Base-by-base conservation (phyloP, 2,888 invertebrate species). In the Mythimna vitellina region DNA sequence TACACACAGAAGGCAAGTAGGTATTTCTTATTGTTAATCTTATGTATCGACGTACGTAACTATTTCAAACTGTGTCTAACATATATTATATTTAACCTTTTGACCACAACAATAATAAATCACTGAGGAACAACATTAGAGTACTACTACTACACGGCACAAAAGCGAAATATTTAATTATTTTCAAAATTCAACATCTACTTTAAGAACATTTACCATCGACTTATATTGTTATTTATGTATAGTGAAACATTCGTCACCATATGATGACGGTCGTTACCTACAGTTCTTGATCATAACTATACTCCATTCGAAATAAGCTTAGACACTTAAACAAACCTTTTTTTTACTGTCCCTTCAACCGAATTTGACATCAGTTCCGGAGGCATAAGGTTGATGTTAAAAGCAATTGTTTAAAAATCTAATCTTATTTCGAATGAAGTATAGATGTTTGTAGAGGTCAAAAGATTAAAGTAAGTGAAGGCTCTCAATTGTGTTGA, bases 391-490 rank as follows among this genome's bases (percentile, higher is more conserved):
- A 35, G 35, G 35, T 2, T 42, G 4, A 42, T 12, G 4, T 42
- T 42, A 42, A 42, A 42, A 38, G 38, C 38, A 38, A 38, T 42
- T 42, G 12, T 12, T 9, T 10, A 8, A 35, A 35, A 9, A 2
- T 35, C 35, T 35, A 35, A 35, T 35, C 1, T 8, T 35, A 35
- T 35, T 35, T 35, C 35, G 35, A 35, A 35, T 35, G 35, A 9
- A 9, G 12, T 42, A 12, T 5, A 20, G 56, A 53, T 57, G 66
- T 65, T 25, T 68, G 77, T 63, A 51, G 68, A 14, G 81, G 82
- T 81, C 80, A 80, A 80, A 81, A 81, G 80, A 76, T 70, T 79
- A 67, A 80, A 69, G 22, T 38, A 32, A 57, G 46, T 29, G 49
- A 62, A 49, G 65, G 46, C 57, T 42, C 38, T 56, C 49, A 57